Percentiles rank a stretch among this genome's conserved stretches.
Conservation (phyloP, 2,113 vertebrate species). For the Oostethus manadensis region DNA sequence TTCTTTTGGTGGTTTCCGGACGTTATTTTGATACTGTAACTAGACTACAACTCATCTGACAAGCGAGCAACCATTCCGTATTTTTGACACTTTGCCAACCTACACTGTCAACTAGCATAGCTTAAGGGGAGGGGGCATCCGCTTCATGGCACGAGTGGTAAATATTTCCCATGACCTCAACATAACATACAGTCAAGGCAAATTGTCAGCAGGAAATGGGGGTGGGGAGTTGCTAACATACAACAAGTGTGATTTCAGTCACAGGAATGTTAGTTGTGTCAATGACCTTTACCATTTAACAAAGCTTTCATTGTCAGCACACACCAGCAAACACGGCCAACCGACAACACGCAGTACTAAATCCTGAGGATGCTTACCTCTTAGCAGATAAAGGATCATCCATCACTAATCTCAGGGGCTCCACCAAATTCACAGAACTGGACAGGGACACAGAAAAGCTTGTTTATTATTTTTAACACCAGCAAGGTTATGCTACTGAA, state of each 20-base stretch:
- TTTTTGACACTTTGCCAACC: no score
- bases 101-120: no score
- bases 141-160: constrained; percentile 38
- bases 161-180: constrained; percentile 73
- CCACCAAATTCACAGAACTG: constrained; percentile 52
- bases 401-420: constrained; percentile 62
- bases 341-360: not conserved
- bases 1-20: no score
- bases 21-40: no score
- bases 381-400: constrained; percentile 61
- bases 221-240: constrained; percentile 28
- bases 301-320: constrained; percentile 23
- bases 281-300: constrained; percentile 17
- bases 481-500: no score
- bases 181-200: constrained; percentile 60
- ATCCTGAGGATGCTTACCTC: constrained; percentile 60
- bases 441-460: not conserved
- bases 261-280: constrained; percentile 30
- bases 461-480: no score
- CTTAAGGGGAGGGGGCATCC: not conserved
- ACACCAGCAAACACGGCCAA: no score
- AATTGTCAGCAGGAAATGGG: constrained; percentile 76
- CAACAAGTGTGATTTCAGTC: constrained; percentile 52
- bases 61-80: no score
- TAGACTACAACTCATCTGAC: no score